Percentiles rank a stretch among this genome's conserved stretches.
These are phyloP conservation scores for Ceryle rudis DNA, from an alignment of 2,797 vertebrate genomes.

Conservation along the genomic window DNA sequence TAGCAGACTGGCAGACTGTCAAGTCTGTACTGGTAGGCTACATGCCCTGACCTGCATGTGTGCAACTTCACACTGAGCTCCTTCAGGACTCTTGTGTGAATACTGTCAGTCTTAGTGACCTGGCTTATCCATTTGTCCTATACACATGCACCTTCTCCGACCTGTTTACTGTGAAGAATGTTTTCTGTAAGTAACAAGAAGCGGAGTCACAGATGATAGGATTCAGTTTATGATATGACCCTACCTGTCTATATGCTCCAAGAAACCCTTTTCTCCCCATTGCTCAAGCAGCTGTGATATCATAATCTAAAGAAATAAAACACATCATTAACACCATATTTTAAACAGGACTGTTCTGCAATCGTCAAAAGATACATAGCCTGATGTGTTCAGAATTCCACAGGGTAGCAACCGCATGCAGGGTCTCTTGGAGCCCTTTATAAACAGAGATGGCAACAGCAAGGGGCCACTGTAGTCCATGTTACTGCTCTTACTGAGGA, in stretches of 20 bases:
- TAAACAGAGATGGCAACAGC: not conserved
- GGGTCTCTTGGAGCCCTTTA: not conserved
- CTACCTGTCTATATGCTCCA: constrained; percentile 89
- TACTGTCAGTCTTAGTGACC: not conserved
- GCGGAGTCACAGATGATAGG: not conserved
- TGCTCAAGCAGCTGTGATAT: constrained; percentile 87
- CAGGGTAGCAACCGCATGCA: accelerated
- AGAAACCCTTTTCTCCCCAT: constrained; percentile 92
- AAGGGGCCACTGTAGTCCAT: not conserved
- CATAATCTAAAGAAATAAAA: constrained; percentile 84
- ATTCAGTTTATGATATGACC: not conserved
- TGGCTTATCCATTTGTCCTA: not conserved
- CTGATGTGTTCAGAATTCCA: not conserved
- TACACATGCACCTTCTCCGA: not conserved
- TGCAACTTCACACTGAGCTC: not conserved
- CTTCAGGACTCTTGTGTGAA: not conserved
- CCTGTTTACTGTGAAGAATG: not conserved
- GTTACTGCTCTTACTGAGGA: not conserved
- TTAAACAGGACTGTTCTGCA: not conserved
- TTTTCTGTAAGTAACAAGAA: not conserved
- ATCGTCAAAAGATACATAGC: not conserved
- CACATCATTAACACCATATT: not conserved
- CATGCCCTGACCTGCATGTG: not conserved
- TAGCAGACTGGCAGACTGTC: too few species aligned
- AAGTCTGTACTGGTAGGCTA: not conserved